Conservation (phyloP, 2,797 vertebrate genomes). For the Heteromormyrus szaboi region DNA sequence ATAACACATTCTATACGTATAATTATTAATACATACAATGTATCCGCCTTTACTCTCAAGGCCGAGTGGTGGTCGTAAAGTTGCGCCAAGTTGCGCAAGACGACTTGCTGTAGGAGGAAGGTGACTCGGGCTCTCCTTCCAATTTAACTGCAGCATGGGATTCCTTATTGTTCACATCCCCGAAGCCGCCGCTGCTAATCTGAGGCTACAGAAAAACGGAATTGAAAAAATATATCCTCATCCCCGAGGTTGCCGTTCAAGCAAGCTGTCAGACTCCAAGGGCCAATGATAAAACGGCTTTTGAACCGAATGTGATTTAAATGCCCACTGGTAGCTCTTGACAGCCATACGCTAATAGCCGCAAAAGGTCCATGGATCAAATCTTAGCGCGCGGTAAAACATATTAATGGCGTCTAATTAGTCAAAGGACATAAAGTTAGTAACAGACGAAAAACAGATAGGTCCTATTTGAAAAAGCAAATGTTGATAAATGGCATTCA, state of each 20-base stretch:
- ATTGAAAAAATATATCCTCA: conserved; percentile 51
- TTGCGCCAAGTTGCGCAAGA: conserved; percentile 16
- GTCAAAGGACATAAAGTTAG: not conserved
- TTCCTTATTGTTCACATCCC: conserved; percentile 58
- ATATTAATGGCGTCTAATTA: not conserved
- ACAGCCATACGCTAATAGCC: conserved; percentile 12
- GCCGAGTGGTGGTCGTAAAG: not conserved
- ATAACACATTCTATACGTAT: not conserved
- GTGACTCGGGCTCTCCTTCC: conserved; percentile 47
- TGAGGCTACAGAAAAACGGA: conserved; percentile 54
- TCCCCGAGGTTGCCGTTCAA: conserved; percentile 43
- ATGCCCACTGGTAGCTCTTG: conserved; percentile 30
- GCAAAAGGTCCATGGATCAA: conserved; percentile 22
- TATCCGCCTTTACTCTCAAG: not conserved
- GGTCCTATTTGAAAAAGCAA: not conserved
- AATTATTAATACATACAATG: not conserved
- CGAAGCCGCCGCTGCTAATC: conserved; percentile 63
- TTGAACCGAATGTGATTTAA: conserved; percentile 46
- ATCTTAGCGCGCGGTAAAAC: not conserved
- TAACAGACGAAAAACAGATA: not conserved
- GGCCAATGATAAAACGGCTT: conserved; percentile 31
- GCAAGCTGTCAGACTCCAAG: conserved; percentile 31
- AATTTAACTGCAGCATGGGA: conserved; percentile 60
- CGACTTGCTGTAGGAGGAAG: conserved; percentile 48
- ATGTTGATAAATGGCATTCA: not conserved